phyloP scores from a whole-genome alignment of 2,113 vertebrate species.

The Perca fluviatilis region DNA sequence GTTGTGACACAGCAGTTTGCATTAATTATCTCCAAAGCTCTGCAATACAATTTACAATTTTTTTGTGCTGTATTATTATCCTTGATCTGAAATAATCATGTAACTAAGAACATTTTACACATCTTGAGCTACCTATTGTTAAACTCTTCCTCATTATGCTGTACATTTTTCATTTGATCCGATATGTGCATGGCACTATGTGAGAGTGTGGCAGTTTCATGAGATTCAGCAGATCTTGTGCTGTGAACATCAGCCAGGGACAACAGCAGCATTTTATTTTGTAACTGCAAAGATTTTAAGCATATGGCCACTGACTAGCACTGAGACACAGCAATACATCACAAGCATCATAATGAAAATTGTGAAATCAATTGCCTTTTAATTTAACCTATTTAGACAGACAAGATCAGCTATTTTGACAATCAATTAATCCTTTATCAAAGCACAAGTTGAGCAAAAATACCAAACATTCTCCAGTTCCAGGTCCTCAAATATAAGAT shows the following conservation, averaged over 20 bases:
- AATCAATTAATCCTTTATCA: background rate
- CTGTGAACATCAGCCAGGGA: slow-evolving; percentile 24
- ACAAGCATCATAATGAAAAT: background rate
- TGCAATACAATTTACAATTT: slow-evolving; percentile 29
- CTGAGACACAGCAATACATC: slow-evolving; percentile 16
- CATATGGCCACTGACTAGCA: background rate
- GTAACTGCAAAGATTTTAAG: background rate
- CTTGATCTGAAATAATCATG: slow-evolving; percentile 11
- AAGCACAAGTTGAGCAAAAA: background rate
- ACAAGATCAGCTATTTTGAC: background rate
- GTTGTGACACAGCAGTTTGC: slow-evolving; percentile 38
- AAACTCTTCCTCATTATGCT: background rate
- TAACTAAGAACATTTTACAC: slow-evolving; percentile 16
- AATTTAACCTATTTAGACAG: background rate
- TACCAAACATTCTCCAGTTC: background rate
- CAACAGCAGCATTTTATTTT: slow-evolving; percentile 12
- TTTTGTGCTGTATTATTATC: slow-evolving; percentile 17
- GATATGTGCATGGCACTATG: background rate
- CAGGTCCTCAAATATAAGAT: background rate
- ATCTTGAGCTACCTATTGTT: background rate
- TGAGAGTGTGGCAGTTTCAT: slow-evolving; percentile 12
- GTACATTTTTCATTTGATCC: slow-evolving; percentile 17
- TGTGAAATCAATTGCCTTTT: slow-evolving; percentile 14
- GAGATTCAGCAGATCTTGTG: slow-evolving; percentile 35
- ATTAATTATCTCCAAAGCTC: slow-evolving; percentile 41